Evolutionary conservation across 2,113 vertebrate genomes (phyloP), one percentile per base, ranked within the genome.

Genomic region (Oryzias woworae): DNA sequence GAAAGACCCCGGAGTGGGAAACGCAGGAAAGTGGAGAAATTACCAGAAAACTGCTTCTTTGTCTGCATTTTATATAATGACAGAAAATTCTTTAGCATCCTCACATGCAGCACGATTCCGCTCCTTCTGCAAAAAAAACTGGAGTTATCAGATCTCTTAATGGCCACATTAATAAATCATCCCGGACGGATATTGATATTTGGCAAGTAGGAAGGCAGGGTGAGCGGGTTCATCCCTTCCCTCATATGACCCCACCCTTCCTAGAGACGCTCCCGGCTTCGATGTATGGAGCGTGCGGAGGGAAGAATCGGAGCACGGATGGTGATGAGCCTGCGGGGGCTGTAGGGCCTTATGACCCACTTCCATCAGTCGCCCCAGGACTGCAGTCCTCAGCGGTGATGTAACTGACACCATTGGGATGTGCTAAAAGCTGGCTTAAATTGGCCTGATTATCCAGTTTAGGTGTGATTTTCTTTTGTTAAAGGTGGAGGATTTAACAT

Each of bases 121-220:
- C 20, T 73, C 44, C n/a, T 49, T 54, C 58, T 45, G 50, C 10
- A 12, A 8, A 36, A 41, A 31, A 62, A 54, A 49, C 6, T 64
- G 57, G 61, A 50, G 75, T 79, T 59, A 23, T 80, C 66, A 67
- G 77, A 57, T 42, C 57, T 62, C 73, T 64, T 79, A 86, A 86
- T 78, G 64, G 73, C 22, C 41, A 51, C 58, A 72, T 86, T 84
- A 88, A 86, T 84, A 81, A 88, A 84, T 83, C 68, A 86, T 77
- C 79, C 61, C 55, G 18, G n/a, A n/a, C 66, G 43, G 66, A 75
- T 69, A 71, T 56, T 14, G 26, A 54, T 17, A 71, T 73, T 71
- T 42, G 36, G 50, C 61, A 67, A 71, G 60, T 22, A 26, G 45
- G 8, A 14, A 41, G 48, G 28, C 45, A 26, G 64, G 73, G 80